A percentile compares a stretch with the other conserved stretches of the same genome.
Conservation (phyloP, 2,888 invertebrate genomes). For the Ceramica pisi region DNA sequence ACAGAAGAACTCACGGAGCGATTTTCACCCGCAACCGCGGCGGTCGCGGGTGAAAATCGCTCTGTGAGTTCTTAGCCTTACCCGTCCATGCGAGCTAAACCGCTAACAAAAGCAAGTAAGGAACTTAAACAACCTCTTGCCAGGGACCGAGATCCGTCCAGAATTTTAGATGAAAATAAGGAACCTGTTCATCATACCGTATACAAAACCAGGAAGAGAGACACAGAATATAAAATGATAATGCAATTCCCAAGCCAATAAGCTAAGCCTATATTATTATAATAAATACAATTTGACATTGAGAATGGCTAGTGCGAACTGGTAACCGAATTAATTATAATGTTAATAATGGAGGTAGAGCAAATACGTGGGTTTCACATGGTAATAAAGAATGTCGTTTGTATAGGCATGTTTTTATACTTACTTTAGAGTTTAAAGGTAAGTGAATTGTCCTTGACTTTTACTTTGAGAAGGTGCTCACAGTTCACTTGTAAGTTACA, state of each 20-base stretch:
- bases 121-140: too few species aligned
- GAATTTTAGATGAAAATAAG: neutral
- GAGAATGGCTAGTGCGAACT: constrained; percentile 38
- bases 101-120: too few species aligned
- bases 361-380: constrained; percentile 9
- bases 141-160: neutral
- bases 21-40: too few species aligned
- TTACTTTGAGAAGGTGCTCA: neutral
- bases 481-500: too few species aligned
- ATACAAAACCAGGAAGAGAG: constrained; percentile 28
- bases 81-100: too few species aligned
- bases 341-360: constrained; percentile 28
- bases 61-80: too few species aligned
- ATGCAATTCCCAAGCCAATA: constrained; percentile 23
- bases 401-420: neutral
- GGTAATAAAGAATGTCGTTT: constrained; percentile 5
- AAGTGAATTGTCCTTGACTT: constrained; percentile 1
- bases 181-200: neutral
- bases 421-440: neutral
- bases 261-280: constrained; percentile 23
- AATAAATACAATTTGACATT: constrained; percentile 47
- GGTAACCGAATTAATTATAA: constrained; percentile 51
- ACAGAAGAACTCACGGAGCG: too few species aligned
- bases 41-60: too few species aligned
- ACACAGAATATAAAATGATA: neutral